phyloP scores from a whole-genome alignment of 2,797 vertebrate genomes.

The Crocodylus rhombifer region DNA sequence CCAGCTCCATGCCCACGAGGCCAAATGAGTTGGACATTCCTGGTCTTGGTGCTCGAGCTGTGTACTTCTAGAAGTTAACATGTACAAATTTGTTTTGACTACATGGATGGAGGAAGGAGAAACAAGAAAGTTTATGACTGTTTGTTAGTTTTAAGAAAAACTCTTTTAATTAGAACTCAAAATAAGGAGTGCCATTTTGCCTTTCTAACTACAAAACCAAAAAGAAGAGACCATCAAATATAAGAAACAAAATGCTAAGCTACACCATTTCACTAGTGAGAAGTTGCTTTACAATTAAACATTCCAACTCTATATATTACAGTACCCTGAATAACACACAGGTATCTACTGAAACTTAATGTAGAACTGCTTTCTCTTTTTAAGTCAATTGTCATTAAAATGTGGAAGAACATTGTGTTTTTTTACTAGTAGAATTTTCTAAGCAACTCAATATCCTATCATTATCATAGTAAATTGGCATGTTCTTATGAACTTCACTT shows the following conservation, averaged over 20 bases:
- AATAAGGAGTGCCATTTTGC: background rate
- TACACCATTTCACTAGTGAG: background rate
- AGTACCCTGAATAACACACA: background rate
- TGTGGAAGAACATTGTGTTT: background rate
- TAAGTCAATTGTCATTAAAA: background rate
- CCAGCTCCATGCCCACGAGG: no score
- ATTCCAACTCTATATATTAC: background rate
- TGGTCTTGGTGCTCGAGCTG: background rate
- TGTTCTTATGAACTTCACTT: background rate
- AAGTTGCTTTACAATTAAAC: background rate
- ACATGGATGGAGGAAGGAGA: background rate
- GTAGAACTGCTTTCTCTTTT: background rate
- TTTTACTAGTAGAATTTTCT: background rate
- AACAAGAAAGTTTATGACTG: slow-evolving; percentile 42
- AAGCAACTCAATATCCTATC: background rate
- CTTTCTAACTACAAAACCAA: slow-evolving; percentile 34
- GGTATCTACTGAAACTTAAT: background rate
- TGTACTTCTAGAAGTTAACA: rapidly evolving
- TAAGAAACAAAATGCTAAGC: background rate
- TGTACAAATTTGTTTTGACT: background rate
- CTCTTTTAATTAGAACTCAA: slow-evolving; percentile 35
- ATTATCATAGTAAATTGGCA: background rate
- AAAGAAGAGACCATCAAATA: background rate
- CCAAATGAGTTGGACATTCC: no score
- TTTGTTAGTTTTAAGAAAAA: slow-evolving; percentile 47